These are phyloP conservation scores for Drosophila paucipuncta DNA, from an alignment of 2,888 invertebrate species.

Conservation along the genomic window DNA sequence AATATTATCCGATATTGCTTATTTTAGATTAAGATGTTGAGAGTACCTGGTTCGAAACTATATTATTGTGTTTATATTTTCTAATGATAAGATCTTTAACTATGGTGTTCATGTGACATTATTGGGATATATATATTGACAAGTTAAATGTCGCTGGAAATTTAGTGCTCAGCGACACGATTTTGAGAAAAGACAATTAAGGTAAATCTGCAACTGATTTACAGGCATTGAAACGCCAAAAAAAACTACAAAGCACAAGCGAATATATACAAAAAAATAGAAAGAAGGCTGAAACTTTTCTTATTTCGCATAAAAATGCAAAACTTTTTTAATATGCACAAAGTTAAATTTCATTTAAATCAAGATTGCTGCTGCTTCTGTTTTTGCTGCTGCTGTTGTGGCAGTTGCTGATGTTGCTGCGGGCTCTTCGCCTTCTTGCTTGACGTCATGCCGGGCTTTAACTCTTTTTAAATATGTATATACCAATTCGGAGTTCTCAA, in stretches of 20 bases:
- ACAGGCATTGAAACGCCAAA: conserved; percentile 17
- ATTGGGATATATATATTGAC: background rate
- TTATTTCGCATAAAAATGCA: conserved; percentile 77
- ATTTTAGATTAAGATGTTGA: background rate
- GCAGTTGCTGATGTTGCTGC: conserved; percentile 31
- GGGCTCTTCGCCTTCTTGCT: conserved; percentile 29
- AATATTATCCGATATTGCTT: background rate
- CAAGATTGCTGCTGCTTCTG: conserved; percentile 57
- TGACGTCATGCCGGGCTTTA: conserved; percentile 42
- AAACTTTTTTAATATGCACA: conserved; percentile 79
- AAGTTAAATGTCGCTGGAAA: conserved; percentile 4
- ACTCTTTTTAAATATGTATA: conserved; percentile 44
- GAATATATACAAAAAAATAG: conserved; percentile 26
- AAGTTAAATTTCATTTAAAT: conserved; percentile 80
- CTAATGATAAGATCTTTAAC: background rate
- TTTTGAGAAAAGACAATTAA: conserved; percentile 8
- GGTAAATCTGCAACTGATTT: conserved; percentile 33
- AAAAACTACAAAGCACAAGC: conserved; percentile 43
- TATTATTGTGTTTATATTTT: background rate
- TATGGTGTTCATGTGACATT: background rate
- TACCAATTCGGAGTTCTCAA: conserved; percentile 10
- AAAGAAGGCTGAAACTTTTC: conserved; percentile 70
- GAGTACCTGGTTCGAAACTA: background rate
- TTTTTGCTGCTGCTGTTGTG: conserved; percentile 19
- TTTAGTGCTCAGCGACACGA: conserved; percentile 1